A percentile compares a stretch with the other conserved stretches of the same genome.
Evolutionary conservation across 2,888 invertebrate species (phyloP).

Genomic region (Drosophila maculinotata): DNA sequence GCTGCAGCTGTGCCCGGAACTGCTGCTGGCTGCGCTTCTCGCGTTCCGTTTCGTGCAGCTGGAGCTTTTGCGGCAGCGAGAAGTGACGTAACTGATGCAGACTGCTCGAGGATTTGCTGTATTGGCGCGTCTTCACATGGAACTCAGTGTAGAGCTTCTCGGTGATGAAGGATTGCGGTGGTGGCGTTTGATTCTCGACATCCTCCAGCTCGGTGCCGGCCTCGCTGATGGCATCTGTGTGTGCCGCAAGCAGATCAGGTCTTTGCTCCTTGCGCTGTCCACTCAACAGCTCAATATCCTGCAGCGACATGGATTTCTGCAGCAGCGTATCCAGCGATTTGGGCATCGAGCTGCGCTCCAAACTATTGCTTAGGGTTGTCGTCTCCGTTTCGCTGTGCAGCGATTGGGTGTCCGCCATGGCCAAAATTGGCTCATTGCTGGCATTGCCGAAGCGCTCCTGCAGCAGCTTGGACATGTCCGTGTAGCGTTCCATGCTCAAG

Average conservation of each 20-base stretch:
- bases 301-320: conserved; percentile 84
- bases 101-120: conserved; percentile 88
- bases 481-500: conserved; percentile 89
- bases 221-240: conserved; percentile 82
- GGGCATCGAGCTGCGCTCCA: conserved; percentile 65
- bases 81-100: conserved; percentile 85
- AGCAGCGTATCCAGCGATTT: conserved; percentile 71
- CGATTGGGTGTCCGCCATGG: conserved; percentile 41
- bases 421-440: conserved; percentile 15
- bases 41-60: conserved; percentile 86
- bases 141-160: conserved; percentile 90
- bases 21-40: conserved; percentile 83
- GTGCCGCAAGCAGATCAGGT: conserved; percentile 81
- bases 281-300: conserved; percentile 83
- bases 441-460: conserved; percentile 88
- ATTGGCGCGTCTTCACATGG: conserved; percentile 89
- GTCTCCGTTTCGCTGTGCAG: conserved; percentile 77
- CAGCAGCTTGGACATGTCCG: conserved; percentile 90
- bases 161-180: conserved; percentile 89
- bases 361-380: conserved; percentile 75
- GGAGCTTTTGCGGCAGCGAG: conserved; percentile 85
- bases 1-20: conserved; percentile 59
- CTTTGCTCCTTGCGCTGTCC: conserved; percentile 75
- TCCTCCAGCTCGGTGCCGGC: conserved; percentile 82
- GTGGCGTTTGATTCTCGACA: conserved; percentile 79